Base-by-base conservation (phyloP, 2,797 vertebrate species). In the Myotis vivesi region DNA sequence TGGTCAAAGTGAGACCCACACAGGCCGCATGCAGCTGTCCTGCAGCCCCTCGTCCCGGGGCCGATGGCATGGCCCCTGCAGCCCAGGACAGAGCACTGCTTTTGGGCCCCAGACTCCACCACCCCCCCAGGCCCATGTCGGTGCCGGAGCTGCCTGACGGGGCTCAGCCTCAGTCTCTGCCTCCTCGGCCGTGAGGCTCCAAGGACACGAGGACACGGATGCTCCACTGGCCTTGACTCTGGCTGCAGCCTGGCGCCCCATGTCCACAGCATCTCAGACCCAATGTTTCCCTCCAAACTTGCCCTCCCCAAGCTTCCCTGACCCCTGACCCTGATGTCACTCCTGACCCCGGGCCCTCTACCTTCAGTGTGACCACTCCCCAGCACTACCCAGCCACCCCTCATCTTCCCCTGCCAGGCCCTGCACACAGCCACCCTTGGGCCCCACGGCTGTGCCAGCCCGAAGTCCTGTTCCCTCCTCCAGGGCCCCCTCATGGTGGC, bases 161-260 rank as follows among this genome's bases (percentile, higher is more conserved):
- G 49, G 7, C 51, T 0, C 11, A 22, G 17, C 51, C 41, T 16
- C 23, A 41, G 28, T 38, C 41, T 30, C 55, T n/a, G 23, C 44
- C 69, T 19, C 8, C 28, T 19, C 9, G 9, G 44, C 15, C 9
- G 17, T 5, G 0, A 3, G 7, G 17, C 38, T 16, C 6, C 12
- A 0, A 62, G 41, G 33, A 79, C 0, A 3, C 4, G 11, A 33
- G 33, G 1, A 7, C 20, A 4, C 20, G 25, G 59, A 28, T 12
- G 28, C 30, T 33, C 16, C 8, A 3, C 72, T 3, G 49, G 59
- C 49, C 49, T 16, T 10, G 30, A 30, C 17, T n/a, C 19, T 10
- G 23, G 9, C 55, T 25, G 30, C 6, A 5, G 25, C n/a, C 23
- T 2, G 16, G 22, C 0, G 3, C 33, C 73, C 51, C 10, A 11